phyloP scores from a whole-genome alignment of 2,888 invertebrate species.

The Epistrophella euchroma region DNA sequence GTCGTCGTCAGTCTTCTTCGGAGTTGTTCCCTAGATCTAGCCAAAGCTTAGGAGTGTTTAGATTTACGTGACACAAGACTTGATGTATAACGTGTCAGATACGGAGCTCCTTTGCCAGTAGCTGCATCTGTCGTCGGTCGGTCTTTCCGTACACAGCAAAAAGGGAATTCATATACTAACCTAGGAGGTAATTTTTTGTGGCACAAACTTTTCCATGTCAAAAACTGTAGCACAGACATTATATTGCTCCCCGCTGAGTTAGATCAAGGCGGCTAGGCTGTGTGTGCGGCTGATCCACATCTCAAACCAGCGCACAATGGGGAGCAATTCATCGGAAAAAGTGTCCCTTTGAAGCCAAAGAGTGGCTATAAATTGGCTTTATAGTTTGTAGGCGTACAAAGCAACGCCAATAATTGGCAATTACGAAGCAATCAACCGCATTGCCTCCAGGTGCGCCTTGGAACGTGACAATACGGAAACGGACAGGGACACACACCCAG shows the following conservation, averaged over 20 bases:
- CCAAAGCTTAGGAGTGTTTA: constrained; percentile 52
- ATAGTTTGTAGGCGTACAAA: constrained; percentile 70
- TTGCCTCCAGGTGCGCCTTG: constrained; percentile 59
- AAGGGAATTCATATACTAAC: constrained; percentile 23
- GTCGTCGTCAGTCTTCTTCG: constrained; percentile 31
- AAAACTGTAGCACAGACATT: constrained; percentile 58
- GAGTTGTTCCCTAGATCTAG: constrained; percentile 26
- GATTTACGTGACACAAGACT: constrained; percentile 69
- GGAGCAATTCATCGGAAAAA: constrained; percentile 71
- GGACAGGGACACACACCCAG: constrained; percentile 52
- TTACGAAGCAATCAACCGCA: constrained; percentile 76
- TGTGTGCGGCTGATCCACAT: constrained; percentile 34
- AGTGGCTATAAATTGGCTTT: constrained; percentile 38
- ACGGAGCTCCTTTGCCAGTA: constrained; percentile 55
- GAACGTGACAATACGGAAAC: constrained; percentile 73
- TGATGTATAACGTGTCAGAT: constrained; percentile 70
- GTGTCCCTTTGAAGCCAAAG: constrained; percentile 58
- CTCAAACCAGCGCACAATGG: constrained; percentile 57
- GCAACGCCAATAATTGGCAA: constrained; percentile 78
- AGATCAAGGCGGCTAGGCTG: constrained; percentile 20
- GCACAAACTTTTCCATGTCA: constrained; percentile 47
- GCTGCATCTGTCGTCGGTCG: constrained; percentile 57
- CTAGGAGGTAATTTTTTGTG: not conserved
- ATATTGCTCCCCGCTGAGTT: constrained; percentile 71
- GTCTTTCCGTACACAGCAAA: constrained; percentile 33